Evolutionary conservation across 2,113 vertebrate genomes (phyloP).

Genomic region (Paraplagusia blochii): DNA sequence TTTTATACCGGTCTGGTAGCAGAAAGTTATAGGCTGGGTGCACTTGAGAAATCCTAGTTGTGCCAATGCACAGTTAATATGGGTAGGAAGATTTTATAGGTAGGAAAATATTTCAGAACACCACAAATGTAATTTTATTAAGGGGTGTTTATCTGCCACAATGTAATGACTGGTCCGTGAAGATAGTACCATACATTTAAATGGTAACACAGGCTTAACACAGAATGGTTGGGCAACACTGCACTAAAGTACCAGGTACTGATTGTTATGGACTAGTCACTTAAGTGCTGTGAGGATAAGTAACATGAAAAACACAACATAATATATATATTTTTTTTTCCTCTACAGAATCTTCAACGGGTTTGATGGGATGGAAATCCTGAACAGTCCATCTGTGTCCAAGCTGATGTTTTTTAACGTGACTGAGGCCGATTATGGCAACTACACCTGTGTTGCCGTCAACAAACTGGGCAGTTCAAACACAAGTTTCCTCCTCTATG

Average conservation of each 20-base stretch:
- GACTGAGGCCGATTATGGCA: slow-evolving; percentile 91
- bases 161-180: no score
- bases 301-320: background rate
- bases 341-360: slow-evolving; percentile 82
- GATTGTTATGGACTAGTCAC: background rate
- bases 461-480: slow-evolving; percentile 93
- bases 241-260: background rate
- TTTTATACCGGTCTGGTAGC: no score
- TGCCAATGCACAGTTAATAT: no score
- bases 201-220: no score
- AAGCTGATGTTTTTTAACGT: slow-evolving; percentile 94
- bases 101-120: no score
- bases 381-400: slow-evolving; percentile 84
- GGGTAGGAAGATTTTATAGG: no score
- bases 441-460: slow-evolving; percentile 93
- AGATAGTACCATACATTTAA: no score
- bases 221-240: no score
- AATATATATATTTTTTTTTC: background rate
- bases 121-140: no score
- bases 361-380: slow-evolving; percentile 87
- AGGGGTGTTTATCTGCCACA: no score
- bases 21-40: no score
- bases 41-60: no score
- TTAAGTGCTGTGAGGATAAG: background rate
- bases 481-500: slow-evolving; percentile 89